Conservation (phyloP, 2,797 vertebrate genomes). For the Meda fulgida region DNA sequence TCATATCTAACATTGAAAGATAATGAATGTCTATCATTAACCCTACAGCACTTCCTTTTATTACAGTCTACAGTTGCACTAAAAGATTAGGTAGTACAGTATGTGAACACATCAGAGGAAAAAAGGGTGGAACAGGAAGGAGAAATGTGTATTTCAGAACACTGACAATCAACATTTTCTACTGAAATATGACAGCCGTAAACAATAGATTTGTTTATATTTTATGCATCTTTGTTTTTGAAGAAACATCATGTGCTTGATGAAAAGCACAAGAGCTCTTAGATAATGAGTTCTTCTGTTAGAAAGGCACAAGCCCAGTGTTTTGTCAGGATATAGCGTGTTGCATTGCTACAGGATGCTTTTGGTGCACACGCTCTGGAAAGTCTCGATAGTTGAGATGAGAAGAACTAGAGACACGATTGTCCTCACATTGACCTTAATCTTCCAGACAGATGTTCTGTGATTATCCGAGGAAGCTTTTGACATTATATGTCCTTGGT, state of each 20-base stretch:
- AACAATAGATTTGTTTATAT: conserved; percentile 51
- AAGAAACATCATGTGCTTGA: conserved; percentile 37
- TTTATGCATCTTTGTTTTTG: conserved; percentile 51
- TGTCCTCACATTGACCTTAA: conserved; percentile 18
- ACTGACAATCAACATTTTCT: conserved; percentile 44
- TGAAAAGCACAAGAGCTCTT: conserved; percentile 43
- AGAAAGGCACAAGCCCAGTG: conserved; percentile 41
- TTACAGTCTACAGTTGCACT: conserved; percentile 17
- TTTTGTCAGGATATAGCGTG: conserved; percentile 38
- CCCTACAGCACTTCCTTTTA: conserved; percentile 1
- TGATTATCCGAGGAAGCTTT: conserved; percentile 8
- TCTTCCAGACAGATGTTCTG: neutral
- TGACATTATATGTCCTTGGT: conserved; percentile 2
- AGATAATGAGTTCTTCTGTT: conserved; percentile 24
- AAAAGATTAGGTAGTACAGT: conserved; percentile 40
- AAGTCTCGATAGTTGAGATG: conserved; percentile 24
- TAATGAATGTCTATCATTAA: conserved; percentile 34
- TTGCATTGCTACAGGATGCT: conserved; percentile 39
- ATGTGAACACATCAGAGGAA: conserved; percentile 31
- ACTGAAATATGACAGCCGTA: conserved; percentile 41
- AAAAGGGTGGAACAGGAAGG: conserved; percentile 10
- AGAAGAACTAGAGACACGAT: conserved; percentile 9
- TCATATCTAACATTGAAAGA: conserved; percentile 27
- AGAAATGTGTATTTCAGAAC: conserved; percentile 30
- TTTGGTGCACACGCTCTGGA: conserved; percentile 40